Base-by-base conservation (phyloP, 2,113 vertebrate species). In the Tonatia bakeri region DNA sequence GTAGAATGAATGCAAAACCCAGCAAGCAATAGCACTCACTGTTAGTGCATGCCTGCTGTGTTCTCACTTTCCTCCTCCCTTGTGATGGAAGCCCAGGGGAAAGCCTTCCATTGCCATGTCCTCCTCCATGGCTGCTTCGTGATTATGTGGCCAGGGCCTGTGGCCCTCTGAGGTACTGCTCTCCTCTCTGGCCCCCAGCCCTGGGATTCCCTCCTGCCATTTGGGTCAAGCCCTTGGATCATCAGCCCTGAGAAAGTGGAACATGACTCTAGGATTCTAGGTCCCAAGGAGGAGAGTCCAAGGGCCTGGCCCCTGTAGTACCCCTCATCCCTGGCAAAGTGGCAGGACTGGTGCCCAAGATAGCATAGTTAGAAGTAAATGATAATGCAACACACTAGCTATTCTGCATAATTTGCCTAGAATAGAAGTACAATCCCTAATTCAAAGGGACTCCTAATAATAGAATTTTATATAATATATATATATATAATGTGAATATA, bases 1-100 rank as follows among this genome's bases (percentile, higher is more conserved):
- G 93, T 54, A 54, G 81, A 91, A 36, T 13, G 83, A 90, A 84
- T 4, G 92, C 54, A 88, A 79, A 85, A 94, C 72, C 76, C 88
- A 85, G 56, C 54, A 80, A 28, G 92, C 3, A 0, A 7, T 4
- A 26, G 67, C 4, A 24, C 22, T 72, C 85, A 7, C 61, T 20
- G 20, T 22, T 59, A 1, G 2, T 1, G 28, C 7, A 45, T 79
- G 83, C 94, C 93, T 90, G 91, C 72, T 33, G 1, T 40, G 1
- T 5, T 56, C 82, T 56, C 17, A 0, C 22, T 13, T 31, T 12
- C 75, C 72, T 75, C 61, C 83, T 87, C 31, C 88, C 59, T 16
- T 4, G 14, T 6, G 24, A 28, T 24, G 28, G 40, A 28, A 80
- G 9, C 54, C n/a, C 31, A 14, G 72, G 40, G 50, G 26, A 65